Conservation (phyloP, 37 sponge, comb jelly and placozoan genomes). For the Lycopodina hypogea region DNA sequence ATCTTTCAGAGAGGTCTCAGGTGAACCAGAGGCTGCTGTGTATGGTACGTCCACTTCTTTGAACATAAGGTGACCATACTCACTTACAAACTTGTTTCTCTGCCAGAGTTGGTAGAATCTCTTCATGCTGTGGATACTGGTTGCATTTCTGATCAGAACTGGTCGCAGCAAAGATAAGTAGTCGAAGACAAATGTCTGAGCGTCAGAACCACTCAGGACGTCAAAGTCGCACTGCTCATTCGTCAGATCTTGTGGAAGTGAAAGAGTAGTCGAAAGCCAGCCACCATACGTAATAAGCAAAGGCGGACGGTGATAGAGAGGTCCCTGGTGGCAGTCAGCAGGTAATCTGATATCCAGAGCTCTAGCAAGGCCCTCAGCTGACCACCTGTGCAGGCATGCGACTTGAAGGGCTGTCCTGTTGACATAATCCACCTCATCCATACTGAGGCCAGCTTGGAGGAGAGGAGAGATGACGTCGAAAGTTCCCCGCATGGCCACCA, state of each 20-base stretch:
- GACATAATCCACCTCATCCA: slow-evolving; percentile 48
- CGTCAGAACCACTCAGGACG: slow-evolving; percentile 38
- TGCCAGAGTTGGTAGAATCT: slow-evolving; percentile 46
- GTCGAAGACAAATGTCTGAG: slow-evolving; percentile 61
- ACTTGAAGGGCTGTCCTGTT: slow-evolving; percentile 74
- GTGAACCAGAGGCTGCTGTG: slow-evolving; percentile 47
- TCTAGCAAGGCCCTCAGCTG: slow-evolving; percentile 44
- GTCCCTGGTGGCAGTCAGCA: slow-evolving; percentile 21
- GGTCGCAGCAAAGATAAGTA: slow-evolving; percentile 76
- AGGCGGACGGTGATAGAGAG: slow-evolving; percentile 20
- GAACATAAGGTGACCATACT: slow-evolving; percentile 58
- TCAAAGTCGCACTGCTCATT: slow-evolving; percentile 83
- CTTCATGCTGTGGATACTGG: slow-evolving; percentile 43
- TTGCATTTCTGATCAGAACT: slow-evolving; percentile 73
- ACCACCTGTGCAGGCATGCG: slow-evolving; percentile 83
- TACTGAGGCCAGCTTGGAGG: slow-evolving; percentile 49
- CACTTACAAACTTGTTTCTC: slow-evolving; percentile 64
- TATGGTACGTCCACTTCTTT: slow-evolving; percentile 45
- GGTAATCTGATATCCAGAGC: slow-evolving; percentile 38
- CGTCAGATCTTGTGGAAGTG: slow-evolving; percentile 64
- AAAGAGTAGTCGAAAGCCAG: slow-evolving; percentile 49
- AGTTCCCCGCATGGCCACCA: slow-evolving; percentile 74
- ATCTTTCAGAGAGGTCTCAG: slow-evolving; percentile 33
- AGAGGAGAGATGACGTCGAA: slow-evolving; percentile 46
- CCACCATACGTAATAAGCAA: slow-evolving; percentile 43